A percentile compares a stretch with the other conserved stretches of the same genome.
These are phyloP conservation scores for Chloroclysta siterata DNA, from an alignment of 2,888 invertebrate genomes.

Conservation along the genomic window DNA sequence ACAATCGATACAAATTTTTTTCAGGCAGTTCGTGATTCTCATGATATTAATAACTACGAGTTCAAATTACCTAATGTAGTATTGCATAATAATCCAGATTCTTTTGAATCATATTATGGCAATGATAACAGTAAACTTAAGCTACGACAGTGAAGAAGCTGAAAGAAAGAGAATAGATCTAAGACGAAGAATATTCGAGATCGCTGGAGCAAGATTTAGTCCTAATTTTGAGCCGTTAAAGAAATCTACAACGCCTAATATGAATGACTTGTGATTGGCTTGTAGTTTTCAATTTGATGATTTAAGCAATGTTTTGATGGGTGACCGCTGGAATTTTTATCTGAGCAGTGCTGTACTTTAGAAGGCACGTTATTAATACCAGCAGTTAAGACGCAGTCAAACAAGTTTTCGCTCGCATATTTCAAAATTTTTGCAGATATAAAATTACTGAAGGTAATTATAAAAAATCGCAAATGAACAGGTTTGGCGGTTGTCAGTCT, in stretches of 20 bases:
- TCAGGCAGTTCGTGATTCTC: background rate
- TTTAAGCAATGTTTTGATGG: too few species aligned
- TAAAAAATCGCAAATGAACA: too few species aligned
- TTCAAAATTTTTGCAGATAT: too few species aligned
- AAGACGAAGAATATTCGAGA: conserved; percentile 25
- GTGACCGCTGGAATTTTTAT: too few species aligned
- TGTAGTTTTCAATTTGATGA: too few species aligned
- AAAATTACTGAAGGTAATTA: too few species aligned
- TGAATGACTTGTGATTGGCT: conserved; percentile 6
- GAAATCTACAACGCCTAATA: conserved; percentile 5
- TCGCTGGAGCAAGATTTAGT: conserved; percentile 24
- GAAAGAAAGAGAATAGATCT: conserved; percentile 11
- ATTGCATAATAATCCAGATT: background rate
- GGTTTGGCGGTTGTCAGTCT: too few species aligned
- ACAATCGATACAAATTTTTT: background rate
- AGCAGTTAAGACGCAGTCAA: too few species aligned
- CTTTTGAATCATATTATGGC: background rate
- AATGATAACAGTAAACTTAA: conserved; percentile 2
- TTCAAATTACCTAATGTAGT: background rate
- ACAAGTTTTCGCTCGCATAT: too few species aligned
- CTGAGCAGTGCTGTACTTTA: too few species aligned
- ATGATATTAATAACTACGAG: background rate
- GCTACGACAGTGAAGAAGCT: conserved; percentile 12
- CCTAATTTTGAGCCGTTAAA: conserved; percentile 6
- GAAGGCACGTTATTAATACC: too few species aligned